A percentile compares a stretch with the other conserved stretches of the same genome.
Conservation (phyloP, 2,113 vertebrate species). For the Lathamus discolor region DNA sequence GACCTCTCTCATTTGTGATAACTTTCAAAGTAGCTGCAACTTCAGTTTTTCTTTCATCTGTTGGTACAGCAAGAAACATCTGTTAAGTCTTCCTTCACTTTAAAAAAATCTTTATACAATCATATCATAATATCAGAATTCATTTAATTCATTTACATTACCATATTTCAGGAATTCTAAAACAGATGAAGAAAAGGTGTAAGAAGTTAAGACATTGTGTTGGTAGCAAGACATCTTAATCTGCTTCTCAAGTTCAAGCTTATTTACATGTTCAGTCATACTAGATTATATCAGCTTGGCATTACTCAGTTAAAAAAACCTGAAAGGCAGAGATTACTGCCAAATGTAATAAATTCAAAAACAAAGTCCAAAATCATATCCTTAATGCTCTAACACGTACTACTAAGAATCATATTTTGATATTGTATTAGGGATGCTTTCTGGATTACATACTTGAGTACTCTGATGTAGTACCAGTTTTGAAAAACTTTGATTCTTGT, state of each 20-base stretch:
- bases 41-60: background rate
- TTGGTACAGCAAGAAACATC: background rate
- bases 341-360: background rate
- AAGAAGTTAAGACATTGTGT: background rate
- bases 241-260: background rate
- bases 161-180: background rate
- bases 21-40: background rate
- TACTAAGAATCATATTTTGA: background rate
- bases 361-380: background rate
- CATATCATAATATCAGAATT: background rate
- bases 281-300: background rate
- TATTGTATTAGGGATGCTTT: background rate
- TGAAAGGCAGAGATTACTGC: background rate
- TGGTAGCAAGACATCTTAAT: background rate
- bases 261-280: background rate
- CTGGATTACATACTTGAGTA: background rate
- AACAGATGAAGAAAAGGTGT: background rate
- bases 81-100: background rate
- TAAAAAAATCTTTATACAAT: background rate
- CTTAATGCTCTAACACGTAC: background rate
- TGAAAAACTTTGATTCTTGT: background rate
- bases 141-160: background rate
- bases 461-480: background rate
- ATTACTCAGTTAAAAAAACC: background rate
- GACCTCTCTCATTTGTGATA: background rate